Evolutionary conservation across 2,888 invertebrate genomes (phyloP).

Genomic region (Drosophila stalkeri): DNA sequence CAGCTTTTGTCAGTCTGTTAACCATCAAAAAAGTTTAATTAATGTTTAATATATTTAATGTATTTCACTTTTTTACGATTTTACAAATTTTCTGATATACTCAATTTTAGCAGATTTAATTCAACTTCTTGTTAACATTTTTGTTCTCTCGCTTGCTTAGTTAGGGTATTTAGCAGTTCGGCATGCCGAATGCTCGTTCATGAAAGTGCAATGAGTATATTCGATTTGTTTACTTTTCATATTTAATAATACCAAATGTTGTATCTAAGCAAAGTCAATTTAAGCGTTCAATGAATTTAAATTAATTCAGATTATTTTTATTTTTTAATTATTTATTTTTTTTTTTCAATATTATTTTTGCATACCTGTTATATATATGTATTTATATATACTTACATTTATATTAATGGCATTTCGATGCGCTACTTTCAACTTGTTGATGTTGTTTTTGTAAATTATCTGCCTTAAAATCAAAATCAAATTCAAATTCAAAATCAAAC

Average conservation of each 20-base stretch:
- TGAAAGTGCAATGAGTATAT: too few relatives aligned
- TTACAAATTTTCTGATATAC: not conserved
- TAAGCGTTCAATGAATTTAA: constrained; percentile 4
- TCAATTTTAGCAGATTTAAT: not conserved
- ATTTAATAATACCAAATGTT: not conserved
- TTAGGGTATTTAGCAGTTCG: constrained; percentile 19
- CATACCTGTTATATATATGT: constrained; percentile 21
- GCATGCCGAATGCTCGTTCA: constrained; percentile 8
- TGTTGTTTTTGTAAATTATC: constrained; percentile 84
- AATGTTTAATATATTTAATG: not conserved
- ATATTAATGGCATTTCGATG: constrained; percentile 61
- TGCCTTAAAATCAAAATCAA: constrained; percentile 64
- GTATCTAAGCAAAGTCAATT: not conserved
- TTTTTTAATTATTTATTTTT: constrained; percentile 2
- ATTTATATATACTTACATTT: constrained; percentile 28
- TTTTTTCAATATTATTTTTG: constrained; percentile 2
- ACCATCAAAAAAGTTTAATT: not conserved
- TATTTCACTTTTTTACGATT: too few relatives aligned
- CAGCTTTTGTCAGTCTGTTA: constrained; percentile 2
- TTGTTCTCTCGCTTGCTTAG: not conserved
- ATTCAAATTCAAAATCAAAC: constrained; percentile 36
- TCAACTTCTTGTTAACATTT: not conserved
- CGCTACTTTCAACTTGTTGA: constrained; percentile 65
- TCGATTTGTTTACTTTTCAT: constrained; percentile 1
- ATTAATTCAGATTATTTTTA: not conserved